phyloP scores from a whole-genome alignment of 2,113 vertebrate species.

The Cinclus mexicanus region DNA sequence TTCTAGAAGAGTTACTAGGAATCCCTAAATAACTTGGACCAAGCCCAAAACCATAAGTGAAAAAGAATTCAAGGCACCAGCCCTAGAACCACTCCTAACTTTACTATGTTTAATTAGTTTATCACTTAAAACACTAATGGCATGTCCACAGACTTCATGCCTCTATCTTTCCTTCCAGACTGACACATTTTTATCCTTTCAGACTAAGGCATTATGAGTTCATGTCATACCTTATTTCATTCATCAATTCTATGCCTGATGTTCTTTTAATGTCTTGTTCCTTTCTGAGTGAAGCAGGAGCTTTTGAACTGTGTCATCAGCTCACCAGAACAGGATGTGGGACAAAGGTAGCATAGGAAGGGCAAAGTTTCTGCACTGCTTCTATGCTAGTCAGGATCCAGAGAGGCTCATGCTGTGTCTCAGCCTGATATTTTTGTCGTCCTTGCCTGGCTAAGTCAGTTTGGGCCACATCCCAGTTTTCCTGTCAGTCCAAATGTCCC shows the following conservation, averaged over 20 bases:
- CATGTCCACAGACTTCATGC: background rate
- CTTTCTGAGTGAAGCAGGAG: background rate
- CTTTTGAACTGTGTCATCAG: background rate
- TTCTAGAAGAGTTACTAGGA: background rate
- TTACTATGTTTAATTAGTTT: slow-evolving; percentile 53
- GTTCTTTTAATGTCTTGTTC: background rate
- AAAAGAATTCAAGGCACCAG: slow-evolving; percentile 39
- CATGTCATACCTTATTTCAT: background rate
- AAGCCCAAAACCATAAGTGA: slow-evolving; percentile 29
- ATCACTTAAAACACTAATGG: slow-evolving; percentile 13
- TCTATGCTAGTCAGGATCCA: background rate
- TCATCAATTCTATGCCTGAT: background rate
- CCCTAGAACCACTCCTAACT: slow-evolving; percentile 45
- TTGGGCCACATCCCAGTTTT: background rate
- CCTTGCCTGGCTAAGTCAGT: background rate
- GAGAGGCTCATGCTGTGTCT: background rate
- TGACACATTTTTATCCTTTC: background rate
- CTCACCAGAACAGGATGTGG: background rate
- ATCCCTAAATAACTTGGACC: background rate
- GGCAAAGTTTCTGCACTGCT: background rate
- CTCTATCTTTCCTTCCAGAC: background rate
- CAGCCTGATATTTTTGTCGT: background rate
- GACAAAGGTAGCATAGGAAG: background rate
- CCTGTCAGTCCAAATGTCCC: background rate
- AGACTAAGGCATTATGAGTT: background rate